Evolutionary conservation across 2,888 invertebrate species (phyloP), one percentile per base, ranked within the genome.

Genomic region (Xylocampa areola): DNA sequence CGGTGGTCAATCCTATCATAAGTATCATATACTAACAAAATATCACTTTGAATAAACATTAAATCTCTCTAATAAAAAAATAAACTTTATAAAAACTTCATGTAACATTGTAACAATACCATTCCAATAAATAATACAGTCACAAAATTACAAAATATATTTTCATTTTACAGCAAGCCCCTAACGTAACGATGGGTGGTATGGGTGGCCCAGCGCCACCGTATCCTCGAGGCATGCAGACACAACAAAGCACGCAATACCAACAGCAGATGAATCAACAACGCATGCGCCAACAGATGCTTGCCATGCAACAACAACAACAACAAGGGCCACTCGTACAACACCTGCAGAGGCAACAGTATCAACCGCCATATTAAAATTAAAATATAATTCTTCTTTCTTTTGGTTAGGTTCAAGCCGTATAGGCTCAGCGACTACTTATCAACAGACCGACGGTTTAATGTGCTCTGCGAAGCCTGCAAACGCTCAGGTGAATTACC

Each of bases 141-240:
- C 7, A 3, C 6, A 33, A 11, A 10, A 5, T n/a, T 4, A 3
- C 6, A 33, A 11, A 5, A 14, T 6, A 1, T 32, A 13, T 14
- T 32, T 14, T 13, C 13, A 7, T 30, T 0, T 35, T 65, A 4
- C 76, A 82, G 82, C 94, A 96, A 92, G 96, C 97, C 2, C 97
- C 97, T 1, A 98, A 97, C 84, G 97, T 97, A 1, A 97, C 97
- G 0, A 97, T 97, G 97, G 96, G 96, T 47, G 94, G 96, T 0
- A 96, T 96, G 95, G 96, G 96, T 48, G 97, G 96, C 6, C 96
- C 97, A 0, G 97, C 97, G 8, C 97, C 97, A 0, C 97, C 97
- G 0, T 97, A 97, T 88, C 96, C 96, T 5, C 95, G 97, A 50
- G 84, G 79, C 52, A 89, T 91, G 86, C 94, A 94, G 74, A 89